These are phyloP conservation scores for Drusus annulatus DNA, from an alignment of 1,140 invertebrate genomes.

Conservation along the genomic window DNA sequence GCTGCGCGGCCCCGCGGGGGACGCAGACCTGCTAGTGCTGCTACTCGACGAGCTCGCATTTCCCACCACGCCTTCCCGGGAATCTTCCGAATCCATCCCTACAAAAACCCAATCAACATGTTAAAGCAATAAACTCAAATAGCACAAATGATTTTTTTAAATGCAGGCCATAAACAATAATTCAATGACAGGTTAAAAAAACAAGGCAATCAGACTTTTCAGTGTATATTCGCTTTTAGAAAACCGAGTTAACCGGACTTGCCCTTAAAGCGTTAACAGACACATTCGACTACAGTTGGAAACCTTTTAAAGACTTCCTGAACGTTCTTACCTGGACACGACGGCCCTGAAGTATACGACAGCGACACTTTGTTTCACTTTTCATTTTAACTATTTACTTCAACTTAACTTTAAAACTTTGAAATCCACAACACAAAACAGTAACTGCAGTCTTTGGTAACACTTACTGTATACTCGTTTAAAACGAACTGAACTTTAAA, in stretches of 20 bases:
- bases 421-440: slow-evolving; percentile 53
- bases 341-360: slow-evolving; percentile 44
- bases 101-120: slow-evolving; percentile 58
- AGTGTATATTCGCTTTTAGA: slow-evolving; percentile 20
- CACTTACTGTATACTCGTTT: slow-evolving; percentile 51
- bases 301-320: slow-evolving; percentile 52
- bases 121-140: neutral
- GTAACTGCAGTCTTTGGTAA: slow-evolving; percentile 50
- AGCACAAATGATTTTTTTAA: slow-evolving; percentile 20
- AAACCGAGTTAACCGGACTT: slow-evolving; percentile 49
- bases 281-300: slow-evolving; percentile 54
- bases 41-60: slow-evolving; percentile 63
- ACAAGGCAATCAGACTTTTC: slow-evolving; percentile 16
- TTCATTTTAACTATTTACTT: slow-evolving; percentile 52
- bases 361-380: slow-evolving; percentile 55
- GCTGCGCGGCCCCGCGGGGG: slow-evolving; percentile 48
- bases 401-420: slow-evolving; percentile 48
- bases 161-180: slow-evolving; percentile 17
- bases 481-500: slow-evolving; percentile 48
- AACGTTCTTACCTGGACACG: slow-evolving; percentile 54
- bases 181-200: neutral
- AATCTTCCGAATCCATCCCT: slow-evolving; percentile 72
- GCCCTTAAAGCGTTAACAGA: slow-evolving; percentile 51
- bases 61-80: slow-evolving; percentile 66
- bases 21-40: slow-evolving; percentile 68